phyloP scores from a whole-genome alignment of 2,888 invertebrate species.

The Cheilosia vulpina region DNA sequence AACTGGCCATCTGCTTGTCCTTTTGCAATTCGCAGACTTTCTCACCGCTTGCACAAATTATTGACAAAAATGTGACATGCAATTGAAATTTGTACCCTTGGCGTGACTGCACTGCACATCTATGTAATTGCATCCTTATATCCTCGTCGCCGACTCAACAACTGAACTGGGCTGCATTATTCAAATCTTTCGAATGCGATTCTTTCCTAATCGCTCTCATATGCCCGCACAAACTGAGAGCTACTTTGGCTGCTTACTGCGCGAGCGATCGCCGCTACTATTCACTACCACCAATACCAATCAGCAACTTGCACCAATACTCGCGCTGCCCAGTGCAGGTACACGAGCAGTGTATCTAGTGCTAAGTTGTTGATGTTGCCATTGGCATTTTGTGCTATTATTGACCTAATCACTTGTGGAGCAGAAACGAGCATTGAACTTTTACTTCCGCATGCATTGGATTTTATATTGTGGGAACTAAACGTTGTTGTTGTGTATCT shows the following conservation, averaged over 20 bases:
- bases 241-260: constrained; percentile 38
- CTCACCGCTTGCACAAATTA: constrained; percentile 59
- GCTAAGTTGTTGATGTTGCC: constrained; percentile 76
- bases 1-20: too few species aligned
- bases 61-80: constrained; percentile 74
- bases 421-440: constrained; percentile 84
- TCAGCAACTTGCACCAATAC: not conserved
- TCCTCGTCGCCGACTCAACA: constrained; percentile 27
- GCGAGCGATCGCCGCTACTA: constrained; percentile 5
- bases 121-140: constrained; percentile 55
- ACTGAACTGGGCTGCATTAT: constrained; percentile 61
- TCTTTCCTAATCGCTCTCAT: constrained; percentile 61
- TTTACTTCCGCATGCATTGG: constrained; percentile 83
- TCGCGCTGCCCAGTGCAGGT: constrained; percentile 1
- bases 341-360: constrained; percentile 34
- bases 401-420: constrained; percentile 84
- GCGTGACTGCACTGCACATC: constrained; percentile 7
- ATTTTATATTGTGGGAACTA: constrained; percentile 76
- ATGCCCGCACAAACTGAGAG: constrained; percentile 48
- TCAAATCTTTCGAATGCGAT: constrained; percentile 71
- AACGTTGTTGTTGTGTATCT: constrained; percentile 68
- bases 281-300: not conserved
- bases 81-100: constrained; percentile 47
- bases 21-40: constrained; percentile 21
- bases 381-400: constrained; percentile 81